These are phyloP conservation scores for Microcebus jonahi DNA, from an alignment of 2,113 vertebrate species.

Conservation along the genomic window DNA sequence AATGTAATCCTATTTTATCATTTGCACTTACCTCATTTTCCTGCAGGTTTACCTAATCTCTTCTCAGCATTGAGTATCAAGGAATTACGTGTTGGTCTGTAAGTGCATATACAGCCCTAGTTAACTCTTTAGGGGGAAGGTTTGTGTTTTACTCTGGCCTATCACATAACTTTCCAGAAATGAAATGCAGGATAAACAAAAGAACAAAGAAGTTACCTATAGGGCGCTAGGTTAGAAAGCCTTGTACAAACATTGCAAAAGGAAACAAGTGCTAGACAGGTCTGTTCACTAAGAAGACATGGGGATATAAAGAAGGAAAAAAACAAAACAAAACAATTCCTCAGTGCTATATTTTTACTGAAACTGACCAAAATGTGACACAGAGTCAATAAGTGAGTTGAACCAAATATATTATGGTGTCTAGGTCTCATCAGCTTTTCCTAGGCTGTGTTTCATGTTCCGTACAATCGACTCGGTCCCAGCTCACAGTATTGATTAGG, in stretches of 20 bases:
- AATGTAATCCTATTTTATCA: background rate
- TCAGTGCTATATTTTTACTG: background rate
- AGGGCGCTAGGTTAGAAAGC: background rate
- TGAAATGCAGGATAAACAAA: background rate
- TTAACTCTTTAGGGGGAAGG: background rate
- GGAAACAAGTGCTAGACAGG: background rate
- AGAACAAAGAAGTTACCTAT: background rate
- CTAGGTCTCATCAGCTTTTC: conserved; percentile 55
- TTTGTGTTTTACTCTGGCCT: background rate
- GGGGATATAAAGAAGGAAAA: background rate
- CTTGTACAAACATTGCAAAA: background rate
- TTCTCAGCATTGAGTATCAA: background rate
- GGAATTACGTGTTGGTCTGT: background rate
- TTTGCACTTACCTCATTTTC: background rate
- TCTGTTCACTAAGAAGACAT: background rate
- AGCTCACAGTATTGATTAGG: conserved; percentile 31
- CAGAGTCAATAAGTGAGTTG: background rate
- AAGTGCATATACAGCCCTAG: background rate
- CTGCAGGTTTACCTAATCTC: background rate
- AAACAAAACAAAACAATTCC: background rate
- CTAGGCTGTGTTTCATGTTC: background rate
- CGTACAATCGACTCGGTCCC: background rate
- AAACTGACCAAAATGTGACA: background rate
- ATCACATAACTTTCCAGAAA: conserved; percentile 2
- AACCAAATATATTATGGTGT: conserved; percentile 36